These are phyloP conservation scores for Neogale vison DNA, from an alignment of 2,113 vertebrate species.

Conservation along the genomic window DNA sequence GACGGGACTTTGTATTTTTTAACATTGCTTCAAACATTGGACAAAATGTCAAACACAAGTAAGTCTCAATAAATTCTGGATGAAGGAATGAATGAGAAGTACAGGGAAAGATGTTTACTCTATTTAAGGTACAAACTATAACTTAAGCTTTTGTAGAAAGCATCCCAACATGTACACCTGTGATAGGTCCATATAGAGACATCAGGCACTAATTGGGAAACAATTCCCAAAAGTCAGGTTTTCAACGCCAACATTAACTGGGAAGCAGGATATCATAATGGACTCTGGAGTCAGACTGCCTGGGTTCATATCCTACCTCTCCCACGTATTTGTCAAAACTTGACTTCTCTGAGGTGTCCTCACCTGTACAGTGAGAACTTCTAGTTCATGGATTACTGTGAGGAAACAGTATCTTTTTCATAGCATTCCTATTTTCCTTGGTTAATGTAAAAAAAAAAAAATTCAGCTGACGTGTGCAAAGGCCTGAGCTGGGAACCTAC, in stretches of 20 bases:
- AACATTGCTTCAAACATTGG: not conserved
- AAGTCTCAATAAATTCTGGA: not conserved
- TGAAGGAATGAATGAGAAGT: not conserved
- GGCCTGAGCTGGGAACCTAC: not conserved
- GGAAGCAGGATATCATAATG: not conserved
- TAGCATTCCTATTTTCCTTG: not conserved
- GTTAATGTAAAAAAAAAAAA: not conserved
- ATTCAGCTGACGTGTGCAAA: not conserved
- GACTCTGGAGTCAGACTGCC: not conserved
- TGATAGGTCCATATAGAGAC: not conserved
- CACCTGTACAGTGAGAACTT: not conserved
- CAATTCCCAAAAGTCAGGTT: not conserved
- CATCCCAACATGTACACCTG: accelerated
- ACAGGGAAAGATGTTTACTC: not conserved
- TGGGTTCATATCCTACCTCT: not conserved
- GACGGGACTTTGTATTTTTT: not conserved
- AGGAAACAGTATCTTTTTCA: not conserved
- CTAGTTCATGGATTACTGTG: not conserved
- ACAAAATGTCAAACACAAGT: not conserved
- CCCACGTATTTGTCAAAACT: not conserved
- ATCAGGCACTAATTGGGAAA: not conserved
- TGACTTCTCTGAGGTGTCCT: not conserved
- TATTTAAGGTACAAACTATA: not conserved
- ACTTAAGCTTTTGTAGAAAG: not conserved
- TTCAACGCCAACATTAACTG: not conserved